phyloP scores from a whole-genome alignment of 2,113 vertebrate species.

The Dolichotis patagonum region DNA sequence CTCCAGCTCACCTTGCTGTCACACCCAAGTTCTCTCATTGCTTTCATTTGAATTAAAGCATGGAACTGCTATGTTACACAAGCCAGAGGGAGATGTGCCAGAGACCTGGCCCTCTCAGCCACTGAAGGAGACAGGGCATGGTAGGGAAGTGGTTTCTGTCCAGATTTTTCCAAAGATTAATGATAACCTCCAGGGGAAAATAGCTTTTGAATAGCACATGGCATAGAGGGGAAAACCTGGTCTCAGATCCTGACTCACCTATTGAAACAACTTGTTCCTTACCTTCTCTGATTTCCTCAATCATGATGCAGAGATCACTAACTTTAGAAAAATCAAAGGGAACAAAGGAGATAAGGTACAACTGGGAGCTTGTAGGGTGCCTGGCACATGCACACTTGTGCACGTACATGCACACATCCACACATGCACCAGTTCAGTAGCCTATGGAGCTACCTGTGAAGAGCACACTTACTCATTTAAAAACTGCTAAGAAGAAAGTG shows the following conservation, averaged over 20 bases:
- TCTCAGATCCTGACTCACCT: not conserved
- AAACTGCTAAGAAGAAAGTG: not conserved
- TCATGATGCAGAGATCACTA: not conserved
- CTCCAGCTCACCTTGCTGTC: not conserved
- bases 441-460: not conserved
- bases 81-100: not conserved
- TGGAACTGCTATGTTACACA: not conserved
- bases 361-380: not conserved
- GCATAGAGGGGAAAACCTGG: not conserved
- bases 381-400: not conserved
- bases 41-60: not conserved
- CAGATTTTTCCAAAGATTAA: not conserved
- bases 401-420: accelerated
- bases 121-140: not conserved
- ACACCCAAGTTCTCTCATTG: too few relatives aligned
- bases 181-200: too few relatives aligned
- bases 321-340: not conserved
- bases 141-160: accelerated
- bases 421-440: not conserved
- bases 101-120: not conserved
- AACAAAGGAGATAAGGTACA: not conserved
- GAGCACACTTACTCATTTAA: not conserved
- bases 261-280: too few relatives aligned
- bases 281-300: not conserved
- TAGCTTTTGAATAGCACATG: not conserved